Percentiles rank a stretch among this genome's conserved stretches.
Conservation (phyloP, 2,888 invertebrate species). For the Chalcis sispes region DNA sequence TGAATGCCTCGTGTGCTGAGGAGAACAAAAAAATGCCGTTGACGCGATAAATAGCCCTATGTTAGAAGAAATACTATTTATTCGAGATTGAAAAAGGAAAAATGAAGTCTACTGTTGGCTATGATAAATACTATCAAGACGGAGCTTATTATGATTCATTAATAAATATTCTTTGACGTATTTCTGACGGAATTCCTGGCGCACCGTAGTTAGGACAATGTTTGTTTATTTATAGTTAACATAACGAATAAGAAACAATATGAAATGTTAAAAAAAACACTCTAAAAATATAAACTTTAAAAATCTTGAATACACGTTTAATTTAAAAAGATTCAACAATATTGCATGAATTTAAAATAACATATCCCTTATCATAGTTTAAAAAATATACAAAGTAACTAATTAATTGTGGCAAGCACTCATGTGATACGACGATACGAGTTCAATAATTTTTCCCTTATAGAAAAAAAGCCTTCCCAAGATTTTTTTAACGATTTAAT, state of each 20-base stretch:
- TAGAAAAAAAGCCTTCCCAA: too few species aligned
- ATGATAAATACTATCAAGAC: slow-evolving; percentile 48
- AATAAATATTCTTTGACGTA: slow-evolving; percentile 20
- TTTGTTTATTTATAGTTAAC: slow-evolving; percentile 7
- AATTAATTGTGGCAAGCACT: too few species aligned
- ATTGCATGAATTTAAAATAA: not conserved
- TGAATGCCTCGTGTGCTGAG: slow-evolving; percentile 34
- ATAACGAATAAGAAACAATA: not conserved
- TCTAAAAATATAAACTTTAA: not conserved
- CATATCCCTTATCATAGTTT: too few species aligned
- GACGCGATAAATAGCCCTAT: slow-evolving; percentile 7
- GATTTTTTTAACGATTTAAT: too few species aligned
- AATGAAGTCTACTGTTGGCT: slow-evolving; percentile 20
- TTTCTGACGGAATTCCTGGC: slow-evolving; percentile 10
- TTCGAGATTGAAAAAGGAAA: slow-evolving; percentile 40
- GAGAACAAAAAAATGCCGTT: slow-evolving; percentile 52
- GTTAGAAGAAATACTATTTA: slow-evolving; percentile 49
- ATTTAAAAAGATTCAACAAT: not conserved
- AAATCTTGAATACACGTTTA: not conserved
- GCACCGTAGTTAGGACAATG: slow-evolving; percentile 14
- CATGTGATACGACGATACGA: too few species aligned
- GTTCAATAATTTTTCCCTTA: too few species aligned
- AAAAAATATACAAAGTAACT: too few species aligned
- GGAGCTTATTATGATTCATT: slow-evolving; percentile 30
- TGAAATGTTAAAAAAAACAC: not conserved